These are phyloP conservation scores for Chrysolina haemoptera DNA, from an alignment of 2,888 invertebrate species.

Conservation along the genomic window DNA sequence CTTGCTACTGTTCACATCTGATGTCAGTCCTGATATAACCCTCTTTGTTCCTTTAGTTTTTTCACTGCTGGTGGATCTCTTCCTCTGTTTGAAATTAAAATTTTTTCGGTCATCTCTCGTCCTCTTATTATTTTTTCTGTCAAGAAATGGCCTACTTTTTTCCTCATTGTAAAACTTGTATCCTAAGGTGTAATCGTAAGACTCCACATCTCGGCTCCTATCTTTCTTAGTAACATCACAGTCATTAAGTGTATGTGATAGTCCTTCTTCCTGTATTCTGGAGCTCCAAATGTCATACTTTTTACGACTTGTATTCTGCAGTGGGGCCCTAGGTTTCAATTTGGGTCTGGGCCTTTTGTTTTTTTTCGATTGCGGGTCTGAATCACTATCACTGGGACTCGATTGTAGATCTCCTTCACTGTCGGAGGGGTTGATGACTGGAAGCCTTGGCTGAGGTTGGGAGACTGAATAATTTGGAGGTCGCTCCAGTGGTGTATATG, in stretches of 20 bases:
- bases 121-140: slow-evolving; percentile 72
- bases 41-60: slow-evolving; percentile 73
- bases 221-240: slow-evolving; percentile 82
- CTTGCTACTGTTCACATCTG: slow-evolving; percentile 70
- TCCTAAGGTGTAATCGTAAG: slow-evolving; percentile 78
- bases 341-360: slow-evolving; percentile 74
- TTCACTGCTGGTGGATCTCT: slow-evolving; percentile 59
- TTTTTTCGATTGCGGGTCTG: slow-evolving; percentile 70
- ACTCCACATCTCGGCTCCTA: slow-evolving; percentile 81
- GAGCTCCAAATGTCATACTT: slow-evolving; percentile 86
- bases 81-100: slow-evolving; percentile 72
- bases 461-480: slow-evolving; percentile 69
- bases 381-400: slow-evolving; percentile 77
- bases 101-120: slow-evolving; percentile 75
- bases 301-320: slow-evolving; percentile 72
- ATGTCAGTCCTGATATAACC: slow-evolving; percentile 74
- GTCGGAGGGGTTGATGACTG: slow-evolving; percentile 66
- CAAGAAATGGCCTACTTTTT: slow-evolving; percentile 18
- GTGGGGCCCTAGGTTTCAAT: slow-evolving; percentile 66
- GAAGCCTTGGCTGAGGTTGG: slow-evolving; percentile 58
- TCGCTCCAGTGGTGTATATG: slow-evolving; percentile 74
- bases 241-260: slow-evolving; percentile 83
- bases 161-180: slow-evolving; percentile 69
- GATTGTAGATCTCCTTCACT: slow-evolving; percentile 67
- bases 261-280: slow-evolving; percentile 82